A percentile compares a stretch with the other conserved stretches of the same genome.
These are phyloP conservation scores for Danio albolineatus DNA, from an alignment of 2,797 vertebrate species.

Conservation along the genomic window DNA sequence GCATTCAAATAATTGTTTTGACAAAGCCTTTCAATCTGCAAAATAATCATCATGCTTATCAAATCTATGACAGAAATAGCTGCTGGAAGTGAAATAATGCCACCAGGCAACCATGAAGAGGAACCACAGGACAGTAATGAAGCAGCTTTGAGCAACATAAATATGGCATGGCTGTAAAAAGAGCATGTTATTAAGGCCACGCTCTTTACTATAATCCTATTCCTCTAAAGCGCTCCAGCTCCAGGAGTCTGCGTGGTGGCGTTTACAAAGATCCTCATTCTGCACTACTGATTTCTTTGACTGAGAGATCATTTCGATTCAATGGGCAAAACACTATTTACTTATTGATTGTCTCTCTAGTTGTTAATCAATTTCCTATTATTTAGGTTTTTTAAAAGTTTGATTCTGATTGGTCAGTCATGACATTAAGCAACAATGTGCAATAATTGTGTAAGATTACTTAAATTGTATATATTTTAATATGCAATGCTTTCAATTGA, in stretches of 20 bases:
- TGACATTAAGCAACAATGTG: too few relatives aligned
- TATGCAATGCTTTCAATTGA: too few relatives aligned
- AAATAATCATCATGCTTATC: slow-evolving; percentile 14
- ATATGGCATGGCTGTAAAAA: slow-evolving; percentile 44
- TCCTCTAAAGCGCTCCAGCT: slow-evolving; percentile 59
- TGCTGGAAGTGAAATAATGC: slow-evolving; percentile 18
- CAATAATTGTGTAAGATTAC: too few relatives aligned
- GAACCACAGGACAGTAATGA: slow-evolving; percentile 26
- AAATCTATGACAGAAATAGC: slow-evolving; percentile 9
- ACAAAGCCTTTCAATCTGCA: slow-evolving; percentile 28
- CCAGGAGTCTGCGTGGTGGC: background rate
- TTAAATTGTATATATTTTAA: too few relatives aligned
- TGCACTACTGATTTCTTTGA: background rate
- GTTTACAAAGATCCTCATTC: background rate
- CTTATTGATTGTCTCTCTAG: too few relatives aligned
- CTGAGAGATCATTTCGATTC: slow-evolving; percentile 12
- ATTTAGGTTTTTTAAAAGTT: too few relatives aligned
- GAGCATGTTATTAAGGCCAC: slow-evolving; percentile 45
- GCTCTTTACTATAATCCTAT: slow-evolving; percentile 51
- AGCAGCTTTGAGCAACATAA: slow-evolving; percentile 11
- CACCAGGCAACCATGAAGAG: slow-evolving; percentile 4
- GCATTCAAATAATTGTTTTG: slow-evolving; percentile 1
- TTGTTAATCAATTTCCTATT: too few relatives aligned
- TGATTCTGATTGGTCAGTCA: too few relatives aligned
- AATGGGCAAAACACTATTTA: background rate